phyloP scores from a whole-genome alignment of 2,113 vertebrate species.

The Gobiocypris rarus region DNA sequence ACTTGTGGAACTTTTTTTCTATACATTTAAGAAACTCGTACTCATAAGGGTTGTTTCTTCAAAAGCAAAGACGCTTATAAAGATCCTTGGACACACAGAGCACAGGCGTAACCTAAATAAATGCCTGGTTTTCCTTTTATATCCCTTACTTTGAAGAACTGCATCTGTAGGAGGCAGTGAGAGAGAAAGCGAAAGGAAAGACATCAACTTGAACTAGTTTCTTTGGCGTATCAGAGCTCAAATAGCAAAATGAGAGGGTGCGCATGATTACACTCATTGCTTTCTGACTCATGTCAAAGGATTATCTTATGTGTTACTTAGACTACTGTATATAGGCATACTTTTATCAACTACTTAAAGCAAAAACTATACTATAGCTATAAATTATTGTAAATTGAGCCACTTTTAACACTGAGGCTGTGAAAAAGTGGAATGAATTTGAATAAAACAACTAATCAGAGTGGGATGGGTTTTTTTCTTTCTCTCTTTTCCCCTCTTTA shows the following conservation, averaged over 20 bases:
- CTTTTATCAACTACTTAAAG: not conserved
- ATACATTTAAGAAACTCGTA: not conserved
- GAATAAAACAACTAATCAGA: not conserved
- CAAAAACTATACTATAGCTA: not conserved
- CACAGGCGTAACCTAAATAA: constrained; percentile 1
- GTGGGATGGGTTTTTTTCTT: not conserved
- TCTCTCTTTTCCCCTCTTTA: too few species aligned
- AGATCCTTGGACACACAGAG: not conserved
- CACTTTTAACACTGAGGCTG: not conserved
- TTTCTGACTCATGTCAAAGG: not conserved
- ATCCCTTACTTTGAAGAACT: constrained; percentile 1
- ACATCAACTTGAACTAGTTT: not conserved
- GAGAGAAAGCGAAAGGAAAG: not conserved
- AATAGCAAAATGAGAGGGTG: not conserved
- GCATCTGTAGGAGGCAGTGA: not conserved
- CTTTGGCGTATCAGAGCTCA: not conserved
- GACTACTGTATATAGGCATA: not conserved
- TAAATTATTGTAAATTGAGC: not conserved
- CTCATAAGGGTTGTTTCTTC: not conserved
- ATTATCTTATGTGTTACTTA: not conserved
- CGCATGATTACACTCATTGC: not conserved
- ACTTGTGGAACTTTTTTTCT: not conserved
- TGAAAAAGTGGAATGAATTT: not conserved
- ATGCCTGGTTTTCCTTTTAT: not conserved
- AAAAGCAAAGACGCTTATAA: not conserved